Evolutionary conservation across 2,888 invertebrate genomes (phyloP).

Genomic region (Sinelater perroti): DNA sequence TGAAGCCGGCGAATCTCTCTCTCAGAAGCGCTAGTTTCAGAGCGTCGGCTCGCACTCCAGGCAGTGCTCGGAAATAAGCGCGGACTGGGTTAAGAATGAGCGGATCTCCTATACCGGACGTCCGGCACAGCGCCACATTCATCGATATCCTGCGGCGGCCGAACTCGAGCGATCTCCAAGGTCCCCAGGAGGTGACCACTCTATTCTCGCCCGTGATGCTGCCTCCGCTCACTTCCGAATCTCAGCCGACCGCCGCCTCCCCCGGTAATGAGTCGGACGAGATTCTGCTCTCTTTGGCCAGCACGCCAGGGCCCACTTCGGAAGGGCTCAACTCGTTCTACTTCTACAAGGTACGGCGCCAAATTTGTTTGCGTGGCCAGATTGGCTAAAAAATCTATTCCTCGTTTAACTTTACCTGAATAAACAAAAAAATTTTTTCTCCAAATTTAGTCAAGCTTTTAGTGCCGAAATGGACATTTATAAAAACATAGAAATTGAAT

Average conservation of each 20-base stretch:
- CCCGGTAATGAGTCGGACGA: constrained; percentile 41
- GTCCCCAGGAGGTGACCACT: constrained; percentile 41
- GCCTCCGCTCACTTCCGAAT: constrained; percentile 36
- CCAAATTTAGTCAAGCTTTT: too few species aligned
- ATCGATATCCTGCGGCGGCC: constrained; percentile 41
- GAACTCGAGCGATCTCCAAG: constrained; percentile 41
- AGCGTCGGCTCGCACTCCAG: neutral
- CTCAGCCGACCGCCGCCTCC: constrained; percentile 34
- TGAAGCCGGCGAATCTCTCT: neutral
- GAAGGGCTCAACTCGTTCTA: constrained; percentile 64
- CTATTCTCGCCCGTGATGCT: constrained; percentile 41
- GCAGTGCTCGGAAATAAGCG: constrained; percentile 16
- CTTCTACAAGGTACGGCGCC: constrained; percentile 66
- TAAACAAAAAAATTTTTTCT: too few species aligned
- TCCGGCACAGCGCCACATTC: constrained; percentile 44
- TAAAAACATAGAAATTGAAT: too few species aligned
- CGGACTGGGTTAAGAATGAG: constrained; percentile 43
- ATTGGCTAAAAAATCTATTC: too few species aligned
- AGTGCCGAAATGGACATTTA: too few species aligned
- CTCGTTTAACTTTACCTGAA: too few species aligned
- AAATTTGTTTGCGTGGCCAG: too few species aligned
- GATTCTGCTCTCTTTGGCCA: constrained; percentile 31
- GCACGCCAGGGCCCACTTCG: constrained; percentile 50
- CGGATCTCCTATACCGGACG: constrained; percentile 45
- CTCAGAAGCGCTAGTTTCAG: neutral